phyloP scores from a whole-genome alignment of 1,140 invertebrate species.

The Stegodyphus dumicola region DNA sequence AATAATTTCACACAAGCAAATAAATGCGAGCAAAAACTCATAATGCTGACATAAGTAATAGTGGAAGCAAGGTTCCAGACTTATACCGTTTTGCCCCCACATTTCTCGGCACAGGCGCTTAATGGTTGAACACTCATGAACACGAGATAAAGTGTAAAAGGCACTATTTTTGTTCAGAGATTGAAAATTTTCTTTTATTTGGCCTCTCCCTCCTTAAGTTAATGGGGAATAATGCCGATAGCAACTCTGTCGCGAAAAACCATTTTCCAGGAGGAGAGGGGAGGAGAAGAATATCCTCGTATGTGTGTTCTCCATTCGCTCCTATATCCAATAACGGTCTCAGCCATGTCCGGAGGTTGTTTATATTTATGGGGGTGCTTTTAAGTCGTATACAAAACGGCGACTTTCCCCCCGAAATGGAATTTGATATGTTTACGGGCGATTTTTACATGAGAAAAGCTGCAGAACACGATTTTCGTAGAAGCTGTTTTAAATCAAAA shows the following conservation, averaged over 20 bases:
- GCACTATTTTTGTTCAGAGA: constrained; percentile 46
- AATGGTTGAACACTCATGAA: constrained; percentile 52
- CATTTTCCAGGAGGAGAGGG: constrained; percentile 19
- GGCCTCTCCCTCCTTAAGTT: constrained; percentile 49
- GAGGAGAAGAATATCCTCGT: neutral
- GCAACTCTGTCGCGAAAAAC: constrained; percentile 7
- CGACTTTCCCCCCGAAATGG: constrained; percentile 43
- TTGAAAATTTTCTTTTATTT: constrained; percentile 58
- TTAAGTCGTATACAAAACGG: constrained; percentile 54
- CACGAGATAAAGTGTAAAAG: constrained; percentile 60
- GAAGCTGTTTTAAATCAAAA: constrained; percentile 52
- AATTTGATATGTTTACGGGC: constrained; percentile 57
- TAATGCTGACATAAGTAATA: no score
- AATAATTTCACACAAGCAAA: no score
- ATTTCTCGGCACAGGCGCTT: neutral
- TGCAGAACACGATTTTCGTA: constrained; percentile 33
- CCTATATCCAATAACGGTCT: constrained; percentile 53
- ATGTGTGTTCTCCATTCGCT: constrained; percentile 9
- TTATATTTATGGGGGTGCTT: constrained; percentile 55
- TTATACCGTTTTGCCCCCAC: constrained; percentile 9
- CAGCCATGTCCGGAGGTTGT: constrained; percentile 29
- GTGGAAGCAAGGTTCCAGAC: neutral
- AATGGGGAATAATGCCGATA: constrained; percentile 60
- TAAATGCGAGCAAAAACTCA: no score
- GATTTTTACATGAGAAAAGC: constrained; percentile 54